A percentile compares a stretch with the other conserved stretches of the same genome.
Conservation (phyloP, 35 echinoderm and acorn worm species). For the Antedon bifida region DNA sequence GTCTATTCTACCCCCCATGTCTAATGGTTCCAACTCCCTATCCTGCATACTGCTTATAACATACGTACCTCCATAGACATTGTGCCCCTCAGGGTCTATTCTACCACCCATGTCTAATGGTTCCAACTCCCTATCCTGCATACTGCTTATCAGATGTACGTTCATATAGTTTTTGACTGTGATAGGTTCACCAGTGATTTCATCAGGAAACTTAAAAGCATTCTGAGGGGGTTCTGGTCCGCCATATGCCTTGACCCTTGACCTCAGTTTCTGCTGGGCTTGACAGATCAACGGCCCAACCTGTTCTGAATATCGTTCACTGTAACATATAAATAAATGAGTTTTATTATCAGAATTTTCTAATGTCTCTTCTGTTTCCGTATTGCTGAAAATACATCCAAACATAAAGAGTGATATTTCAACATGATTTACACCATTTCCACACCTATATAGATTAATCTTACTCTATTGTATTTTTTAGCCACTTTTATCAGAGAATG, state of each 20-base stretch:
- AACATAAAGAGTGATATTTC: too few species aligned
- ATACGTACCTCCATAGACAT: constrained; percentile 77
- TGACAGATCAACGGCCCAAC: constrained; percentile 67
- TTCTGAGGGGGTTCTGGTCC: constrained; percentile 62
- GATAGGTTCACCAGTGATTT: constrained; percentile 17
- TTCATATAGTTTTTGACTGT: constrained; percentile 86
- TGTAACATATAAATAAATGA: too few species aligned
- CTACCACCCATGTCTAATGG: constrained; percentile 80
- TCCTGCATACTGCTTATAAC: too few species aligned
- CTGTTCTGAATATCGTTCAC: constrained; percentile 80
- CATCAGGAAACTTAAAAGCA: constrained; percentile 46
- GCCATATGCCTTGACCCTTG: constrained; percentile 66
- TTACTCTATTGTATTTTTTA: too few species aligned
- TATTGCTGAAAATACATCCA: too few species aligned
- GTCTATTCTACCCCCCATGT: too few species aligned
- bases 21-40: too few species aligned
- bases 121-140: constrained; percentile 18
- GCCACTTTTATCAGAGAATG: too few species aligned
- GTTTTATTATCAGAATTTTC: too few species aligned
- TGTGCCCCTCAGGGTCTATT: constrained; percentile 95
- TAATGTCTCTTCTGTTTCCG: too few species aligned
- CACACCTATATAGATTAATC: too few species aligned
- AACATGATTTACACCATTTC: too few species aligned
- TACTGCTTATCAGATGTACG: constrained; percentile 41
- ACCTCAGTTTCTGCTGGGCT: constrained; percentile 82